phyloP scores from a whole-genome alignment of 1,140 invertebrate genomes.

The Leptestheria dahalacensis region DNA sequence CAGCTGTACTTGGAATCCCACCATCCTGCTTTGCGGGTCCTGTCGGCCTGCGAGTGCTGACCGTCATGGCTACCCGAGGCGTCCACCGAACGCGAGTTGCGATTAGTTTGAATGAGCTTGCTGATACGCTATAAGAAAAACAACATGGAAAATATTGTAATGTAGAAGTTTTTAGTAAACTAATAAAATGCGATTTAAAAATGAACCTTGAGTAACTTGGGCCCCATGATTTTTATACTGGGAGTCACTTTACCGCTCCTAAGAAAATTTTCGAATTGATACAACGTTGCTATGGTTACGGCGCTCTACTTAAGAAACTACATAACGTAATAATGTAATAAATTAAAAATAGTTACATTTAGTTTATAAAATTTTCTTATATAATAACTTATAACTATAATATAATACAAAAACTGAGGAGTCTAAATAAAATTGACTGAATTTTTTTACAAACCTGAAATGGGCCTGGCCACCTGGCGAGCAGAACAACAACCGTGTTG shows the following conservation, averaged over 20 bases:
- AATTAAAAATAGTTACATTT: neutral
- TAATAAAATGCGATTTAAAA: no score
- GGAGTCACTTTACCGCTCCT: no score
- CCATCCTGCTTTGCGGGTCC: neutral
- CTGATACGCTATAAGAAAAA: slow-evolving; percentile 14
- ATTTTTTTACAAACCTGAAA: no score
- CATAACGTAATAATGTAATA: neutral
- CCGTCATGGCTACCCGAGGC: neutral
- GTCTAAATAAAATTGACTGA: no score
- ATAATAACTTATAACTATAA: no score
- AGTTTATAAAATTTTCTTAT: no score
- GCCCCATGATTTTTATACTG: neutral
- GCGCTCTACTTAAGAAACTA: no score
- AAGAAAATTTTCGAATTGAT: neutral
- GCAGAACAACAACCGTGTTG: no score
- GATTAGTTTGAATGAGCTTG: slow-evolving; percentile 9
- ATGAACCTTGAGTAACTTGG: neutral
- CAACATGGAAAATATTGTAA: neutral
- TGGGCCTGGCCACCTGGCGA: neutral
- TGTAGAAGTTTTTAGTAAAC: neutral
- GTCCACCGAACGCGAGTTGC: slow-evolving; percentile 1
- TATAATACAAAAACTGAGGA: no score
- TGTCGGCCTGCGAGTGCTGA: neutral
- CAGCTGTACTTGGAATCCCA: slow-evolving; percentile 10
- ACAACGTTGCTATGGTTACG: neutral